Evolutionary conservation across 2,113 vertebrate species (phyloP).

Genomic region (Mixornis gularis): DNA sequence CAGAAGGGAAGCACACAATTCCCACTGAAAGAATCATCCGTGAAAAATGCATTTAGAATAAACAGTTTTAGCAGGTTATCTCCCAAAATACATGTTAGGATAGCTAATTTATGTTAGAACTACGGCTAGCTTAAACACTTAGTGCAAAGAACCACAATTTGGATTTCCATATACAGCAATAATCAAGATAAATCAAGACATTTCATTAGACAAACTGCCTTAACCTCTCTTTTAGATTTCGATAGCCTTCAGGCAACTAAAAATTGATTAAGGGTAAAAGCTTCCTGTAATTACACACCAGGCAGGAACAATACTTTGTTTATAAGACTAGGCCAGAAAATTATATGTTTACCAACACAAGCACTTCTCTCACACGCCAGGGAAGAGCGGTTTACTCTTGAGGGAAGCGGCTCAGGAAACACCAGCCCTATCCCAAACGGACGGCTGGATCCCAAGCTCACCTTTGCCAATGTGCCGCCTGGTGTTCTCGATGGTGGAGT

Average conservation of each 20-base stretch:
- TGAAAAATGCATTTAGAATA: not conserved
- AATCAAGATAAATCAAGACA: not conserved
- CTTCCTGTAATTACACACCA: not conserved
- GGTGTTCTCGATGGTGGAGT: constrained; percentile 98
- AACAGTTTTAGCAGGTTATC: not conserved
- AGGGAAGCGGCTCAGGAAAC: not conserved
- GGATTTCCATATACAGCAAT: not conserved
- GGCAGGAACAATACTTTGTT: not conserved
- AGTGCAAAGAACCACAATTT: not conserved
- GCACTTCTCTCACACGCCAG: not conserved
- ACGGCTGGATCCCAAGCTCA: constrained; percentile 2
- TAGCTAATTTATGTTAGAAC: not conserved
- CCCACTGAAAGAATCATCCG: not conserved
- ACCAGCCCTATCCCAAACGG: fast-evolving
- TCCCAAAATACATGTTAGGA: not conserved
- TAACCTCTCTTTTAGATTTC: not conserved
- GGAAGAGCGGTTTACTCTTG: not conserved
- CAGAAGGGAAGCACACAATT: not conserved
- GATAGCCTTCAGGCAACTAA: not conserved
- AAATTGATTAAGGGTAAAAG: not conserved
- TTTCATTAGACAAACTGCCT: not conserved
- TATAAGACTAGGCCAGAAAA: not conserved
- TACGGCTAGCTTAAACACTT: not conserved
- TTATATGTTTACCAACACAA: not conserved
- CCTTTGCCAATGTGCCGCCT: constrained; percentile 97